A percentile compares a stretch with the other conserved stretches of the same genome.
Evolutionary conservation across 2,888 invertebrate genomes (phyloP).

Genomic region (Trichogramma evanescens): DNA sequence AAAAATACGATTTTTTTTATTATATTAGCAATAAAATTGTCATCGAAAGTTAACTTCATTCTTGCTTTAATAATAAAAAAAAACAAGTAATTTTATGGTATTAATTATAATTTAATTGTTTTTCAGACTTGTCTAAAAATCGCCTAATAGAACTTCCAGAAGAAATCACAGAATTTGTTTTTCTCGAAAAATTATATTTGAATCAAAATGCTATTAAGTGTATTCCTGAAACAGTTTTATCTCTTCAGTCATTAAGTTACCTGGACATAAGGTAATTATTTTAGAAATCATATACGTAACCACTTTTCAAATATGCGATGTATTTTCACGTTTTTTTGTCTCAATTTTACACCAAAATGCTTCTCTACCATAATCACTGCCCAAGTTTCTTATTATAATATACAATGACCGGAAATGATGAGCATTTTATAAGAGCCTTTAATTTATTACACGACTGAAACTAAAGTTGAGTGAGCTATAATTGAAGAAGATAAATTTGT

Average conservation of each 20-base stretch:
- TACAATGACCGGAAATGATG: neutral
- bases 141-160: constrained; percentile 84
- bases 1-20: too few relatives aligned
- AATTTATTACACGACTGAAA: too few relatives aligned
- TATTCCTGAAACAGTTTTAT: constrained; percentile 76
- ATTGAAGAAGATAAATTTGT: too few relatives aligned
- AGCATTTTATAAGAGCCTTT: too few relatives aligned
- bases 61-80: too few relatives aligned
- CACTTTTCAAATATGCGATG: too few relatives aligned
- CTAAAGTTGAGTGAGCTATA: too few relatives aligned
- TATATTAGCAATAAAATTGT: too few relatives aligned
- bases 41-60: too few relatives aligned
- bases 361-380: too few relatives aligned
- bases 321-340: neutral
- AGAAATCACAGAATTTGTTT: constrained; percentile 80
- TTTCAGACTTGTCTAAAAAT: constrained; percentile 78
- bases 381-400: neutral
- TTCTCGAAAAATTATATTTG: constrained; percentile 79
- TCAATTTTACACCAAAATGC: too few relatives aligned
- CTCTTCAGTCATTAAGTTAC: constrained; percentile 79
- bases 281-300: too few relatives aligned
- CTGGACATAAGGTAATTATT: constrained; percentile 73
- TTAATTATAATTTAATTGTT: constrained; percentile 19
- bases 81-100: neutral
- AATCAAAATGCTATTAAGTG: constrained; percentile 87